Percentiles rank a stretch among this genome's conserved stretches.
phyloP scores from a whole-genome alignment of 2,888 invertebrate species.

The Marronus borbonicus region DNA sequence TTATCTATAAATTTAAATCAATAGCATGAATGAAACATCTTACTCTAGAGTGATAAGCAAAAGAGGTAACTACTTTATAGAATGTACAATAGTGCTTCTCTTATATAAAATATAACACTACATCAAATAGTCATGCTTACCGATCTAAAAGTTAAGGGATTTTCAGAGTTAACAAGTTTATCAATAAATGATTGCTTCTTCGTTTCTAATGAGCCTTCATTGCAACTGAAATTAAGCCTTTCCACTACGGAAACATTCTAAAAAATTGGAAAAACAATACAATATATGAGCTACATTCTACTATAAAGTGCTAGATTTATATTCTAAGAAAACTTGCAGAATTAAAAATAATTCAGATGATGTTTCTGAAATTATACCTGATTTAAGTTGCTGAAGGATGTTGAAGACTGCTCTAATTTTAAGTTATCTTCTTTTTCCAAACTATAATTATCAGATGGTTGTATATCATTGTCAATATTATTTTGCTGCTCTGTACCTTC shows the following conservation, averaged over 20 bases:
- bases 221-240: slow-evolving; percentile 66
- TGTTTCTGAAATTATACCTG: slow-evolving; percentile 9
- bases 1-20: no score
- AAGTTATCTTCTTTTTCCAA: slow-evolving; percentile 3
- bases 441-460: background rate
- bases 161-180: slow-evolving; percentile 63
- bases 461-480: background rate
- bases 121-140: slow-evolving; percentile 65
- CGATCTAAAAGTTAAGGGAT: slow-evolving; percentile 66
- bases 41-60: background rate
- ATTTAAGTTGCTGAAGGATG: background rate
- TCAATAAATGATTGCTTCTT: slow-evolving; percentile 65
- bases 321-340: slow-evolving; percentile 27
- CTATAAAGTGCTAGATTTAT: slow-evolving; percentile 24
- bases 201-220: slow-evolving; percentile 63
- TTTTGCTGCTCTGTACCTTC: background rate
- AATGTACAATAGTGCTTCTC: background rate
- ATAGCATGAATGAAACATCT: background rate
- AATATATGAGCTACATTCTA: slow-evolving; percentile 40
- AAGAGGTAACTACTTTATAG: background rate
- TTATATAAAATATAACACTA: slow-evolving; percentile 5
- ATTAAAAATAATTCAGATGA: slow-evolving; percentile 4
- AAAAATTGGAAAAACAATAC: slow-evolving; percentile 59
- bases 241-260: slow-evolving; percentile 66
- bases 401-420: background rate